Evolutionary conservation across 2,113 vertebrate species (phyloP).

Genomic region (Siniperca chuatsi): DNA sequence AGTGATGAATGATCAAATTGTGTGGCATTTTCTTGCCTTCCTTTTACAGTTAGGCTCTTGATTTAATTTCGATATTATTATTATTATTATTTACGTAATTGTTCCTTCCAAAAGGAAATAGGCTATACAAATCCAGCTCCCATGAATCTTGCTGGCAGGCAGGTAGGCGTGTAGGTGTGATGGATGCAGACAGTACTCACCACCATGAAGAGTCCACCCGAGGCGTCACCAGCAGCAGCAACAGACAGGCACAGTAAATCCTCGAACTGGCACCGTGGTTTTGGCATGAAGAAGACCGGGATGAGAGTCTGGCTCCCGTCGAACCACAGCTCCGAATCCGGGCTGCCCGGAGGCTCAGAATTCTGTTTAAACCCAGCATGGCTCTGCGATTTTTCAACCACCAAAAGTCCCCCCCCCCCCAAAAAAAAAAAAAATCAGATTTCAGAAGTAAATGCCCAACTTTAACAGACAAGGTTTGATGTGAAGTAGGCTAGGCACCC

Average conservation of each 20-base stretch:
- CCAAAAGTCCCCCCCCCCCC: neutral
- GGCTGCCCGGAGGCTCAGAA: slow-evolving; percentile 76
- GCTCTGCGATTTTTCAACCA: slow-evolving; percentile 22
- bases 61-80: neutral
- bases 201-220: slow-evolving; percentile 95
- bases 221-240: slow-evolving; percentile 92
- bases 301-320: slow-evolving; percentile 78
- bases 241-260: slow-evolving; percentile 86
- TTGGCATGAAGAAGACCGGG: slow-evolving; percentile 76
- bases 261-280: slow-evolving; percentile 81
- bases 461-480: slow-evolving; percentile 23
- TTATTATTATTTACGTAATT: neutral
- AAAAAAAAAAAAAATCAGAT: neutral
- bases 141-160: neutral
- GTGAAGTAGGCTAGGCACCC: neutral
- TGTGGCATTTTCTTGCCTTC: neutral
- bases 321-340: slow-evolving; percentile 54
- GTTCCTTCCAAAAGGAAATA: neutral
- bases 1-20: neutral
- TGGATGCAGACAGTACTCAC: slow-evolving; percentile 83
- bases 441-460: neutral
- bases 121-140: neutral
- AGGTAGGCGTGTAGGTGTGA: slow-evolving; percentile 40
- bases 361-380: slow-evolving; percentile 85
- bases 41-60: neutral